Conservation (phyloP, 1,140 invertebrate species). For the Lithobius niger region DNA sequence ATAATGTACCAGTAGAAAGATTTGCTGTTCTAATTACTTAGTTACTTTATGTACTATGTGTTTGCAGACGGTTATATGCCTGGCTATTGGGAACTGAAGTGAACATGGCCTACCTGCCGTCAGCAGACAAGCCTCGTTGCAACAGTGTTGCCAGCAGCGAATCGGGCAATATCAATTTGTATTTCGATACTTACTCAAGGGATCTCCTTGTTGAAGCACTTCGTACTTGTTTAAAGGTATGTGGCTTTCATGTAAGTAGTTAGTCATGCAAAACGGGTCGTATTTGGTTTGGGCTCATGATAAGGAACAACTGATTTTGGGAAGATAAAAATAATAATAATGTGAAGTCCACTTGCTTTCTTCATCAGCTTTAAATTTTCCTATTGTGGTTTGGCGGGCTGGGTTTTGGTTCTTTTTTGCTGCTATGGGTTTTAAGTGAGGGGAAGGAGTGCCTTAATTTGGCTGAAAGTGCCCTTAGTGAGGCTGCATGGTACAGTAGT, state of each 20-base stretch:
- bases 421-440: too few species aligned
- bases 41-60: too few species aligned
- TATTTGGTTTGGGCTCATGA: constrained; percentile 74
- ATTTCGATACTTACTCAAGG: constrained; percentile 62
- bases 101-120: constrained; percentile 35
- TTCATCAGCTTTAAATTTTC: too few species aligned
- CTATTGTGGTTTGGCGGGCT: too few species aligned
- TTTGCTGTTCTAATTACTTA: too few species aligned
- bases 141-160: constrained; percentile 21
- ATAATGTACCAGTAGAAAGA: too few species aligned
- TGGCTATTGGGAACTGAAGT: constrained; percentile 68
- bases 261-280: constrained; percentile 68
- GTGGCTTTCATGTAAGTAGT: constrained; percentile 71
- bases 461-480: too few species aligned
- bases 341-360: too few species aligned
- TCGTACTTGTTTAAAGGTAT: constrained; percentile 32
- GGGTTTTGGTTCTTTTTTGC: too few species aligned
- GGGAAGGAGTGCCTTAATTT: too few species aligned
- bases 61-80: constrained; percentile 54
- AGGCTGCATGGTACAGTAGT: too few species aligned
- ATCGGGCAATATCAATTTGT: constrained; percentile 34
- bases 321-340: too few species aligned
- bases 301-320: constrained; percentile 55
- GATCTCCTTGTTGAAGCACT: constrained; percentile 38
- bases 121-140: constrained; percentile 18